phyloP scores from a whole-genome alignment of 2,113 vertebrate genomes.

The Salvelinus alpinus region DNA sequence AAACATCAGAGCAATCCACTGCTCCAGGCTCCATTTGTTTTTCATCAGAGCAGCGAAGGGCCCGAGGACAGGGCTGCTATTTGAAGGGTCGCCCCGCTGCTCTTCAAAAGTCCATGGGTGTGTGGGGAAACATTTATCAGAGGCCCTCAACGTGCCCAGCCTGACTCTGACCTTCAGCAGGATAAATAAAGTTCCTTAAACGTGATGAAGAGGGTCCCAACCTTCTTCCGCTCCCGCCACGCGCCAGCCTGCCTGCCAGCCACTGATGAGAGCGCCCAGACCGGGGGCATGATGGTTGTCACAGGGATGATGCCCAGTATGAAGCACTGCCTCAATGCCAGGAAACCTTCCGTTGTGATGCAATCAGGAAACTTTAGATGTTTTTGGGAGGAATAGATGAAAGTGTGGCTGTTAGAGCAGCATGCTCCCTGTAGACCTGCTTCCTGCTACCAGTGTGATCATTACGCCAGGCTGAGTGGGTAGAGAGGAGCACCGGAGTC shows the following conservation, averaged over 20 bases:
- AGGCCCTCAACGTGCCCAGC: neutral
- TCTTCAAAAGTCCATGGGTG: constrained; percentile 25
- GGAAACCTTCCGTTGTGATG: constrained; percentile 18
- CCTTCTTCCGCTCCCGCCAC: no score
- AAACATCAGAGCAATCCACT: neutral
- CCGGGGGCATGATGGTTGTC: neutral
- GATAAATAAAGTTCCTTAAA: constrained; percentile 61
- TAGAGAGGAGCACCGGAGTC: neutral
- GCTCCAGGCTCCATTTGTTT: constrained; percentile 20
- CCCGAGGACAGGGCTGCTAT: constrained; percentile 2
- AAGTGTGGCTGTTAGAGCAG: constrained; percentile 25
- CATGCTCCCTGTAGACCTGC: constrained; percentile 19
- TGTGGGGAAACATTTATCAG: constrained; percentile 19
- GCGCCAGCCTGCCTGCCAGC: no score
- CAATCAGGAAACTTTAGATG: constrained; percentile 34
- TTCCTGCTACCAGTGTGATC: constrained; percentile 19
- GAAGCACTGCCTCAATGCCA: neutral
- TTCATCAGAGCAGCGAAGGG: constrained; percentile 8
- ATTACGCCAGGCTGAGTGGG: constrained; percentile 15
- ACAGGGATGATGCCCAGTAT: neutral
- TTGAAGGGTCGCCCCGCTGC: constrained; percentile 10
- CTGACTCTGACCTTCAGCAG: constrained; percentile 27
- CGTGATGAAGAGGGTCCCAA: constrained; percentile 58
- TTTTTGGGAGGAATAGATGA: constrained; percentile 31
- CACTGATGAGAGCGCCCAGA: constrained; percentile 43